Conservation (phyloP, 2,113 vertebrate species). For the Pedionomus torquatus region DNA sequence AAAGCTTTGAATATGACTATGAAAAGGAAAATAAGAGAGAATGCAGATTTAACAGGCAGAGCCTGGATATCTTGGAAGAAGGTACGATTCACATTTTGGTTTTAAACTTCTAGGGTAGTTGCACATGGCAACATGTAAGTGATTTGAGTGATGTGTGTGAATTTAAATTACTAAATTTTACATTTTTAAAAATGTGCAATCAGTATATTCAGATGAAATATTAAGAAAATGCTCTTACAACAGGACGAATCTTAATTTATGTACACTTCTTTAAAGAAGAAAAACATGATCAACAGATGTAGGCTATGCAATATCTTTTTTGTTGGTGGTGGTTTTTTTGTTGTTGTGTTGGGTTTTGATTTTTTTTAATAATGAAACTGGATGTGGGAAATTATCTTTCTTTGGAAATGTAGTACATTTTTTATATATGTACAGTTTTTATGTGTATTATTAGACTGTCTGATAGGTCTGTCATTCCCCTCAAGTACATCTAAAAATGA, state of each 20-base stretch:
- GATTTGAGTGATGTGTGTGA: neutral
- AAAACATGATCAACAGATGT: neutral
- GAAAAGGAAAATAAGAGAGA: conserved; percentile 47
- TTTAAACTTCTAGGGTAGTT: neutral
- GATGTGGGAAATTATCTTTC: neutral
- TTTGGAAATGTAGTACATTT: neutral
- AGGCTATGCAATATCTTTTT: neutral
- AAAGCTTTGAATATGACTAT: conserved; percentile 76
- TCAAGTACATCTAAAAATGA: neutral
- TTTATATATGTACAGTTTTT: neutral
- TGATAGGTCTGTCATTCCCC: neutral
- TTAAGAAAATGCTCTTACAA: neutral
- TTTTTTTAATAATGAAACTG: neutral
- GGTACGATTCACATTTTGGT: conserved; percentile 70
- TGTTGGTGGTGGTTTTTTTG: no score
- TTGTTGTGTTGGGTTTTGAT: no score
- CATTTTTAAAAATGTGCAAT: neutral
- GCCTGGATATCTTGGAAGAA: conserved; percentile 78
- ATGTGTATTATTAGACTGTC: neutral
- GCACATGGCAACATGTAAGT: neutral
- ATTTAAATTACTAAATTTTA: neutral
- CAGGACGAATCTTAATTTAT: neutral
- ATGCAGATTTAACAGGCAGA: neutral
- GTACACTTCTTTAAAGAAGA: neutral
- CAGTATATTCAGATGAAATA: neutral